Conservation (phyloP, 2,888 invertebrate genomes). For the Rosalia funebris region DNA sequence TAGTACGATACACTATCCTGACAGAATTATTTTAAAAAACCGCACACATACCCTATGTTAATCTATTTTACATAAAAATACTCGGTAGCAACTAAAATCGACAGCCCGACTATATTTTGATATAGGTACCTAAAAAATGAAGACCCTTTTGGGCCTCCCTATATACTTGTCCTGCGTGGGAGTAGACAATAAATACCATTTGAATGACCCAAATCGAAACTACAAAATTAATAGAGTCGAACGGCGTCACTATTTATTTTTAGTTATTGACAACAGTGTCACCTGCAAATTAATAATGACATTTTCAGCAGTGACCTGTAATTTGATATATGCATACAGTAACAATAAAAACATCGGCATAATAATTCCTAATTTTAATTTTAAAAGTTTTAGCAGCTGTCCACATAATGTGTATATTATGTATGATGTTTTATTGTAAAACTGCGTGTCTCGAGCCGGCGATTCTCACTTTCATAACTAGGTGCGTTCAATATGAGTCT, state of each 20-base stretch:
- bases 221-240: slow-evolving; percentile 1
- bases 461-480: no score
- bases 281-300: slow-evolving; percentile 7
- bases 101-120: no score
- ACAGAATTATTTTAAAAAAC: no score
- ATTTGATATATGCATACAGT: slow-evolving; percentile 9
- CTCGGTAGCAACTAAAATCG: no score
- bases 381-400: not conserved
- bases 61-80: no score
- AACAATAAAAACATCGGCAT: not conserved
- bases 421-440: no score
- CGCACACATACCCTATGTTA: no score
- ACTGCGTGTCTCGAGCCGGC: no score
- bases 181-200: not conserved
- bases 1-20: no score
- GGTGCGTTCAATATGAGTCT: no score
- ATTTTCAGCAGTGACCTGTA: slow-evolving; percentile 4
- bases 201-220: not conserved
- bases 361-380: not conserved
- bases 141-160: not conserved
- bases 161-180: not conserved
- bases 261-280: slow-evolving; percentile 17
- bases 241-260: slow-evolving; percentile 18
- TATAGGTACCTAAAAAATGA: no score
- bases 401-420: not conserved